Conservation (phyloP, 1,140 invertebrate genomes). For the Lepidurus arcticus region DNA sequence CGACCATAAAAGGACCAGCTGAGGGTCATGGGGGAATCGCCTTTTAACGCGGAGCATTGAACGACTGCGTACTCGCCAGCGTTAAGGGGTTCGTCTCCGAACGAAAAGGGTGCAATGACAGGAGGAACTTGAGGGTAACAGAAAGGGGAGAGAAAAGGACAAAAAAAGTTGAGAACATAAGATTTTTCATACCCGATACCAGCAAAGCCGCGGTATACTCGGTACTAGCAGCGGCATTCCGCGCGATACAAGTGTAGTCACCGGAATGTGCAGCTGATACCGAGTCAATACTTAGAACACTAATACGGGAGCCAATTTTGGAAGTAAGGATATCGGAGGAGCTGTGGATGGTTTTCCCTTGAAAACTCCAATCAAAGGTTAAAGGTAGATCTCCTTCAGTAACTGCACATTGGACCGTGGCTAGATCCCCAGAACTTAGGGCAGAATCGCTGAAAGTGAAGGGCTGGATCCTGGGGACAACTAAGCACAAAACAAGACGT, state of each 20-base stretch:
- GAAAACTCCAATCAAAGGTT: slow-evolving; percentile 62
- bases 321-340: slow-evolving; percentile 48
- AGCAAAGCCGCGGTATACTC: slow-evolving; percentile 58
- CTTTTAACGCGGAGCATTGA: slow-evolving; percentile 43
- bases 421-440: slow-evolving; percentile 36
- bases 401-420: slow-evolving; percentile 54
- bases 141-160: neutral
- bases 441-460: slow-evolving; percentile 53
- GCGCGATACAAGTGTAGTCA: slow-evolving; percentile 59
- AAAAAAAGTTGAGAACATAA: neutral
- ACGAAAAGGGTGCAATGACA: slow-evolving; percentile 63
- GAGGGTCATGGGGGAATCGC: slow-evolving; percentile 41
- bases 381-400: slow-evolving; percentile 69
- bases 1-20: slow-evolving; percentile 32
- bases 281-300: slow-evolving; percentile 69
- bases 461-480: slow-evolving; percentile 57
- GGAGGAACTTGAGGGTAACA: slow-evolving; percentile 54
- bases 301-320: slow-evolving; percentile 58
- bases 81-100: slow-evolving; percentile 48
- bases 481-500: slow-evolving; percentile 42
- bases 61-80: slow-evolving; percentile 39
- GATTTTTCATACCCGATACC: slow-evolving; percentile 39
- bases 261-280: slow-evolving; percentile 69
- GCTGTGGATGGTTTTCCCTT: slow-evolving; percentile 50
- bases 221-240: slow-evolving; percentile 27